These are phyloP conservation scores for Poecile atricapillus DNA, from an alignment of 2,113 vertebrate genomes.

Conservation along the genomic window DNA sequence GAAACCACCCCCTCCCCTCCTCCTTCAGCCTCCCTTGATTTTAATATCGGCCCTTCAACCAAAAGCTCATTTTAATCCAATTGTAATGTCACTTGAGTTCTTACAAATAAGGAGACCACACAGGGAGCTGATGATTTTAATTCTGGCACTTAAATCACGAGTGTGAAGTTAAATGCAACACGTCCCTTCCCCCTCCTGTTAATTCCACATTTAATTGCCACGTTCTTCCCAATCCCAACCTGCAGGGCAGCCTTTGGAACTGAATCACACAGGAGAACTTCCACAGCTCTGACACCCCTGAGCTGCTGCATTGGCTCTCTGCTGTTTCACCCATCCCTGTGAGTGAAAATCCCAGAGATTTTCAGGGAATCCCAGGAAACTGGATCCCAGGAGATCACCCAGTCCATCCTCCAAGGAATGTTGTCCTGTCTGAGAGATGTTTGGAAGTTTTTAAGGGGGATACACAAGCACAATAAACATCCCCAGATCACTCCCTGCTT, in stretches of 20 bases:
- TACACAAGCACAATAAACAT: background rate
- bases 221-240: background rate
- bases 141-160: slow-evolving; percentile 51
- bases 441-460: background rate
- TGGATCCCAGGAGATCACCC: background rate
- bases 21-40: slow-evolving; percentile 15
- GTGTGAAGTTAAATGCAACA: slow-evolving; percentile 23
- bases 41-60: slow-evolving; percentile 26
- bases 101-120: slow-evolving; percentile 50
- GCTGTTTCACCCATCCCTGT: background rate
- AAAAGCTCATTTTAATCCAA: slow-evolving; percentile 49
- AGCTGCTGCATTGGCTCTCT: background rate
- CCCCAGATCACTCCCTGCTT: background rate
- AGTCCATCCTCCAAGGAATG: background rate
- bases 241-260: background rate
- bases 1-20: background rate
- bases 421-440: background rate
- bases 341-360: background rate
- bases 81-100: slow-evolving; percentile 49
- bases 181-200: background rate
- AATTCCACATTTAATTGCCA: background rate
- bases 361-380: background rate
- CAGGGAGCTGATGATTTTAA: slow-evolving; percentile 56
- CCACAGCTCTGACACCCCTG: background rate
- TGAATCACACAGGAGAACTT: background rate